Evolutionary conservation across 2,797 vertebrate species (phyloP), one percentile per base, ranked within the genome.

Genomic region (Propithecus perrieri): DNA sequence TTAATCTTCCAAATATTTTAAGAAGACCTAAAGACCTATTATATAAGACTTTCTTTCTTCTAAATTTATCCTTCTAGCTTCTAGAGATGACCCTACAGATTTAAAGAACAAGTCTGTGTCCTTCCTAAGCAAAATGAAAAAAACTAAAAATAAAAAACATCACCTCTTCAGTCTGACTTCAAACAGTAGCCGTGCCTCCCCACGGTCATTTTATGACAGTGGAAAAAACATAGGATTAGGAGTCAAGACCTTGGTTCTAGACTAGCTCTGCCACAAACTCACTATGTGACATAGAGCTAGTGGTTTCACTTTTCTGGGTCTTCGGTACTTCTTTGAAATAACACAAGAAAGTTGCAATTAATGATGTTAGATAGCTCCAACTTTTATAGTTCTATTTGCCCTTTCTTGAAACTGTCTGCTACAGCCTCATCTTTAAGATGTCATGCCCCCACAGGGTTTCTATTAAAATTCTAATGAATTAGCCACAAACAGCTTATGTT

Each of bases 31-130:
- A 81, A 67, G 65, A 81, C 18, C 11, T 67, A 11, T 55, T 94
- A 87, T 11, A 57, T 2, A 55, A 22, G 22, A 24, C 50, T 95
- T 93, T n/a, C 74, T 85, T 85, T 79, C 90, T 92, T 63, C 43
- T 94, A 78, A 95, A 94, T 91, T 86, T 65, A 72, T 50, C 67
- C n/a, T 91, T 76, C n/a, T 20, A 80, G 57, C n/a, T 90, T 87
- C 91, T 86, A 61, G 57, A 53, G 15, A 81, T 72, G 22, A 74
- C 9, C 46, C 85, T 71, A 53, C 12, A n/a, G 74, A 80, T 61
- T 43, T 61, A 61, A 81, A 59, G 17, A 81, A 59, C 8, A 57
- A 55, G 11, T 78, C 50, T 72, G 35, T 85, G 35, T 75, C 41
- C 78, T 84, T 91, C 43, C 65, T 65, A 79, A 96, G 67, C 33